Evolutionary conservation across 2,113 vertebrate genomes (phyloP).

Genomic region (Conger conger): DNA sequence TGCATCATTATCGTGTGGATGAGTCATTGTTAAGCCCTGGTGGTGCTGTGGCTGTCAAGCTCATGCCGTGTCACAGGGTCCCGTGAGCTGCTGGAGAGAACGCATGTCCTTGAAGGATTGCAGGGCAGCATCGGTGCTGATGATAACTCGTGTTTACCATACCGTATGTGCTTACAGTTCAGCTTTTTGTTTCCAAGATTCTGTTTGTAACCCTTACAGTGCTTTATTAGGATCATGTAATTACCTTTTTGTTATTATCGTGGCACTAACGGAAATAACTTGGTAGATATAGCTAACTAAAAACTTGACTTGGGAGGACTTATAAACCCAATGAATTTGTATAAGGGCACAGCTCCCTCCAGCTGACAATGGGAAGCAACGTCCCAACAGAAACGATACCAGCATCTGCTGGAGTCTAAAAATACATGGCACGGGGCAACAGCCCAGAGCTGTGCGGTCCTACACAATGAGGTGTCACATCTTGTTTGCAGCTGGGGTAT

Average conservation of each 20-base stretch:
- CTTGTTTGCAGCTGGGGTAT: conserved; percentile 20
- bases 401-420: conserved; percentile 25
- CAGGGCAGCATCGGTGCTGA: background rate
- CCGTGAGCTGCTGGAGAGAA: background rate
- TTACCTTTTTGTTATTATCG: too few species aligned
- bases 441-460: background rate
- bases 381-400: conserved; percentile 5
- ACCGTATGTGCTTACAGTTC: background rate
- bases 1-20: background rate
- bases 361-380: conserved; percentile 3
- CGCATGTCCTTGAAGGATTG: background rate
- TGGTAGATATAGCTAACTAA: too few species aligned
- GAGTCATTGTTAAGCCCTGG: background rate
- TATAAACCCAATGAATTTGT: background rate
- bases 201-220: too few species aligned
- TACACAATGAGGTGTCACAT: conserved; percentile 21
- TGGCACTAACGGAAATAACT: too few species aligned
- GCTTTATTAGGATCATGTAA: too few species aligned
- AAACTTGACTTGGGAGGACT: background rate
- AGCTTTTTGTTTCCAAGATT: background rate
- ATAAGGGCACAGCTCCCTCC: background rate
- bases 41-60: background rate
- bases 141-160: background rate
- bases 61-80: background rate
- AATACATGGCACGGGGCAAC: conserved; percentile 11